Percentiles rank a stretch among this genome's conserved stretches.
These are phyloP conservation scores for Charina bottae DNA, from an alignment of 2,113 vertebrate species.

Conservation along the genomic window DNA sequence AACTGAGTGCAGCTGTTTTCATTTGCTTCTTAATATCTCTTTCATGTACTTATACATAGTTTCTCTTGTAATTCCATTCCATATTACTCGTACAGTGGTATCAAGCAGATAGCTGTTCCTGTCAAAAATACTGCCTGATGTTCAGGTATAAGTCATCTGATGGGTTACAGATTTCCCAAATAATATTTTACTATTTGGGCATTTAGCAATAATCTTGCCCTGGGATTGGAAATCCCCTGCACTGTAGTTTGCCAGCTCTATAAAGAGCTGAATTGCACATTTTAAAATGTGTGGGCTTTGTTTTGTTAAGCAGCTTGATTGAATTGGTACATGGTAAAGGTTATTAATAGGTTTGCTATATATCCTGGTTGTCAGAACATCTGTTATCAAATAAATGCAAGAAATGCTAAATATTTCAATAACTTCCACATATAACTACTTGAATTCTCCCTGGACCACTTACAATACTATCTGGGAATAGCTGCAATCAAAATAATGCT, in stretches of 20 bases:
- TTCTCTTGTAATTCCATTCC: slow-evolving; percentile 62
- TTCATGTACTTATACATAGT: slow-evolving; percentile 37
- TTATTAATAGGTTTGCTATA: neutral
- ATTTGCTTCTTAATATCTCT: slow-evolving; percentile 41
- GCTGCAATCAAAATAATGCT: neutral
- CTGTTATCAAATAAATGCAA: neutral
- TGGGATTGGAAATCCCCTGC: neutral
- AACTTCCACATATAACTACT: neutral
- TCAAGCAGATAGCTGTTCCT: slow-evolving; percentile 46
- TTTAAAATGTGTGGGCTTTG: neutral
- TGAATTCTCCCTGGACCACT: neutral
- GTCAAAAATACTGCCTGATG: slow-evolving; percentile 15
- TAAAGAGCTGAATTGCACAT: neutral
- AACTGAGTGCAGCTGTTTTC: slow-evolving; percentile 54
- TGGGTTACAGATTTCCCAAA: neutral
- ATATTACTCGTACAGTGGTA: slow-evolving; percentile 51
- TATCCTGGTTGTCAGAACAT: neutral
- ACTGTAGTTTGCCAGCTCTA: neutral
- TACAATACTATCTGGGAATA: neutral
- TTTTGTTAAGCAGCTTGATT: neutral
- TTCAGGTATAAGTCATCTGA: neutral
- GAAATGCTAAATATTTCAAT: neutral
- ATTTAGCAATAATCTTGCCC: neutral
- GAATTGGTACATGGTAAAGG: neutral
- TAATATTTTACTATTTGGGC: neutral